A percentile compares a stretch with the other conserved stretches of the same genome.
These are phyloP conservation scores for Brachyhypopomus occidentalis DNA, from an alignment of 2,113 vertebrate genomes.

Conservation along the genomic window DNA sequence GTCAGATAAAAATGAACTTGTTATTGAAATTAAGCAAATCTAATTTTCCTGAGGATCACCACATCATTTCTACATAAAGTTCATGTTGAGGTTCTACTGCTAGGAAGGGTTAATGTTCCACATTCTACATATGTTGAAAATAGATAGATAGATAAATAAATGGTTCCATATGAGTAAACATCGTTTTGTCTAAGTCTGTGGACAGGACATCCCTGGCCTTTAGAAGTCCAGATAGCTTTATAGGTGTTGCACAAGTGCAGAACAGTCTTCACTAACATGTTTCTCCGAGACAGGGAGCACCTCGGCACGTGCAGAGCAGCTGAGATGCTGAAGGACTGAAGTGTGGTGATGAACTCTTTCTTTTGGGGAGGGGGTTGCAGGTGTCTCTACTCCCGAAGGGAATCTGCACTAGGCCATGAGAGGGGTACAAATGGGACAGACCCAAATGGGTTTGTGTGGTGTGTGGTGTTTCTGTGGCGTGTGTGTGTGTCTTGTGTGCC, in stretches of 20 bases:
- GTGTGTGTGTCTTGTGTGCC: no score
- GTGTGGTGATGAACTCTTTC: slow-evolving; percentile 59
- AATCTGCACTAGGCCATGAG: slow-evolving; percentile 53
- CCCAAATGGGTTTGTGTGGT: no score
- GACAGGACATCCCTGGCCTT: background rate
- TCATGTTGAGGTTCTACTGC: no score
- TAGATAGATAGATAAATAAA: no score
- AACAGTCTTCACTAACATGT: slow-evolving; percentile 24
- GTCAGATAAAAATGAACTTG: no score
- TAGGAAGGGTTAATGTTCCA: no score
- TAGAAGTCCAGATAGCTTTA: slow-evolving; percentile 10
- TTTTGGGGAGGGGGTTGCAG: slow-evolving; percentile 65
- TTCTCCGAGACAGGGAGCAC: slow-evolving; percentile 4
- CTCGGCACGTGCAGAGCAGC: slow-evolving; percentile 49
- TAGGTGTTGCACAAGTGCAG: slow-evolving; percentile 16
- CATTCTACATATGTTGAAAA: no score
- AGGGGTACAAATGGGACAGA: slow-evolving; percentile 66
- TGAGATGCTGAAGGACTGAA: slow-evolving; percentile 54
- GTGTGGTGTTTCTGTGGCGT: no score
- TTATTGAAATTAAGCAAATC: no score
- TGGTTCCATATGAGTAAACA: no score
- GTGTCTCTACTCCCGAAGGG: slow-evolving; percentile 72
- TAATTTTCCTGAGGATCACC: no score
- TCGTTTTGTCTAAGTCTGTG: background rate
- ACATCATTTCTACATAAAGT: no score